Conservation (phyloP, 2,113 vertebrate genomes). For the Marcusenius ussheri region DNA sequence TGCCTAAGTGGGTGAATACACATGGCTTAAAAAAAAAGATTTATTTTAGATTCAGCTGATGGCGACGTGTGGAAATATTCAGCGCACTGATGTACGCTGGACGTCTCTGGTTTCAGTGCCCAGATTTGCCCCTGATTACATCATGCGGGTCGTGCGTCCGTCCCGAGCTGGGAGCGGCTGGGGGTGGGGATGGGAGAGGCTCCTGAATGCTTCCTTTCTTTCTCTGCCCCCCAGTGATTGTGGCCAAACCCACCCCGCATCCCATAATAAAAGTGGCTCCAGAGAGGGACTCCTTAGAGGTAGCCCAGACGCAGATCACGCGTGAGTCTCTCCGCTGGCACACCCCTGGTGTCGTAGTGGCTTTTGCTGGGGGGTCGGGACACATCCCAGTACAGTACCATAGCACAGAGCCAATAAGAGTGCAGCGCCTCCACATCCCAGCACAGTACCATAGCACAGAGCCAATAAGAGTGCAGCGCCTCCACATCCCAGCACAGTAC, state of each 20-base stretch:
- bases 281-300: conserved; percentile 51
- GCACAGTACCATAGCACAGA: too few relatives aligned
- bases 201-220: not conserved
- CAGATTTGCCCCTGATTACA: not conserved
- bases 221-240: conserved; percentile 41
- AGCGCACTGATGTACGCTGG: not conserved
- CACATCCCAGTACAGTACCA: not conserved
- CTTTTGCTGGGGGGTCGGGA: not conserved
- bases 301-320: conserved; percentile 56
- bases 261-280: conserved; percentile 53
- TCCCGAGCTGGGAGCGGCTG: not conserved
- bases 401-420: not conserved
- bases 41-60: not conserved
- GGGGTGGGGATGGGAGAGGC: not conserved
- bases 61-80: not conserved
- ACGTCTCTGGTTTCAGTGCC: not conserved
- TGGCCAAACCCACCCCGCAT: conserved; percentile 56
- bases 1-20: not conserved
- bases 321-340: conserved; percentile 53
- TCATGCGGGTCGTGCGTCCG: not conserved
- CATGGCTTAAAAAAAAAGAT: not conserved
- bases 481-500: not conserved
- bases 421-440: not conserved
- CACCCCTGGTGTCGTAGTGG: too few relatives aligned
- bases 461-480: too few relatives aligned